phyloP scores from a whole-genome alignment of 1,140 invertebrate genomes.

The Drosophila tropicalis region DNA sequence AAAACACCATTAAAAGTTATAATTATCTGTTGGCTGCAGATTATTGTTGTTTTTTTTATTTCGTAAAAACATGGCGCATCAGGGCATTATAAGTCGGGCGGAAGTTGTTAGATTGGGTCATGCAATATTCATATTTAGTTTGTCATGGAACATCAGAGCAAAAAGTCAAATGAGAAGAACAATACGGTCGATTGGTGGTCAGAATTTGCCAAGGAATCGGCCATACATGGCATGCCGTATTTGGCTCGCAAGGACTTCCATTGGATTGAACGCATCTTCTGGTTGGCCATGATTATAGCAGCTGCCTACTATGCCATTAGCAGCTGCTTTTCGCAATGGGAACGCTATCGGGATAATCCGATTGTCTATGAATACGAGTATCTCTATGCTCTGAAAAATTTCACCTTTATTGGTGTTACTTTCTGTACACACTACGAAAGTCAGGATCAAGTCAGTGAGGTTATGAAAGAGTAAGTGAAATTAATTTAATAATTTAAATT shows the following conservation, averaged over 20 bases:
- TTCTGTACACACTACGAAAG: constrained; percentile 57
- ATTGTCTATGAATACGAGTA: constrained; percentile 76
- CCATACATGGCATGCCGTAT: constrained; percentile 71
- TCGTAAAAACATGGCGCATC: background rate
- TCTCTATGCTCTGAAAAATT: constrained; percentile 58
- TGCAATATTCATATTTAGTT: constrained; percentile 36
- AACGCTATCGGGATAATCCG: constrained; percentile 70
- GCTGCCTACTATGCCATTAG: constrained; percentile 60
- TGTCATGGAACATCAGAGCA: constrained; percentile 22
- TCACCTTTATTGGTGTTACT: constrained; percentile 64
- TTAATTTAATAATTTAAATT: background rate
- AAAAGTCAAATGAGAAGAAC: background rate
- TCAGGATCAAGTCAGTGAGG: constrained; percentile 28
- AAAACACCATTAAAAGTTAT: constrained; percentile 5
- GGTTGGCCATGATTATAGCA: constrained; percentile 46
- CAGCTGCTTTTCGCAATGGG: constrained; percentile 65
- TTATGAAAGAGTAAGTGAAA: constrained; percentile 54
- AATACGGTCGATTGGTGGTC: constrained; percentile 33
- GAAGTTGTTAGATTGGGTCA: background rate
- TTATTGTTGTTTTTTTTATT: background rate
- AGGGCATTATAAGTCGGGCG: background rate
- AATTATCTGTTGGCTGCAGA: background rate
- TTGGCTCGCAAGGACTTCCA: constrained; percentile 64
- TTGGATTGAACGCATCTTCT: constrained; percentile 68
- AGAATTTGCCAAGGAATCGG: constrained; percentile 55